Evolutionary conservation across 1,140 invertebrate species (phyloP), one percentile per base, ranked within the genome.

Genomic region (Cardiocondyla obscurior): DNA sequence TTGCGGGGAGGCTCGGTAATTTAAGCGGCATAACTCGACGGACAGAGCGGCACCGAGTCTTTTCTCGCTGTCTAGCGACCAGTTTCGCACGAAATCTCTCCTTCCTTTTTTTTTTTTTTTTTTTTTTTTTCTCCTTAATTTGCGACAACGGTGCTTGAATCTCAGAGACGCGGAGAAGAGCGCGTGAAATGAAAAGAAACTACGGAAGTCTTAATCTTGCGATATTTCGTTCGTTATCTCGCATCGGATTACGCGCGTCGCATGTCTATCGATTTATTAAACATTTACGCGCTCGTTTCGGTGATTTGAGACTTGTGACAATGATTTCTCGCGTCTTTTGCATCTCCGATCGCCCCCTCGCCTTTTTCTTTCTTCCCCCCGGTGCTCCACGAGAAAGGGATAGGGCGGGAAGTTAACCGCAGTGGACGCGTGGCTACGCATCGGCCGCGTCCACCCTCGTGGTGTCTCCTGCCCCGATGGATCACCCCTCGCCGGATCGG

Each of bases 351-450:
- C 2, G 14, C 16, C n/a, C 7, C 19, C 16, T 39, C 39, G 19
- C 36, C 8, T 22, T 25, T 1, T 2, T 3, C 53, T 4, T 2
- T 73, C 7, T 14, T 76, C 10, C 10, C 39, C 58, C 22, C 3
- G 6, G 2, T 12, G 58, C n/a, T 62, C 33, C 22, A 62, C 22
- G 55, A 83, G 49, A 22, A 64, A 69, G 42, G n/a, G 55, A 85
- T 55, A 55, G 85, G 44, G 90, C 89, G 88, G 90, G 91, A 93
- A 92, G 90, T 92, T 92, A 93, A 94, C 93, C 93, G 92, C 92
- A 92, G 88, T 90, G 82, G 91, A 93, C 92, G 93, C 93, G 92
- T 93, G 93, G 90, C 90, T 92, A 91, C 89, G 88, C 92, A 91
- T 89, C 79, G 83, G 85, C 55, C 85, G n/a, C n/a, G 77, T 88